Evolutionary conservation across 2,113 vertebrate genomes (phyloP), one percentile per base, ranked within the genome.

Genomic region (Lepus americanus): DNA sequence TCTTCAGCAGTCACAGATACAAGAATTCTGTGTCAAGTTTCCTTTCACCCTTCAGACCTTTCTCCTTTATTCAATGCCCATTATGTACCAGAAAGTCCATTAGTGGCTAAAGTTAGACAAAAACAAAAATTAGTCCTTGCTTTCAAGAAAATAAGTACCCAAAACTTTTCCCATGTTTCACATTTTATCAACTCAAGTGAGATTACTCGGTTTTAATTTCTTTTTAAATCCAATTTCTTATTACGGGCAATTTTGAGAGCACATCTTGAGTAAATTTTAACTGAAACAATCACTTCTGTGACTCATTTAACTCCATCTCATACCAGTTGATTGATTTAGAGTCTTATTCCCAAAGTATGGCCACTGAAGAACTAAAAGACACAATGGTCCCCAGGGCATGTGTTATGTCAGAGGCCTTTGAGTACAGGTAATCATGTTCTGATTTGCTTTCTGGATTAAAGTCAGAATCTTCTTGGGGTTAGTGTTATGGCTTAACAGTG

Each of bases 101-200:
- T n/a, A 92, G 66, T 25, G 78, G 20, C n/a, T 44, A 17, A 11
- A 91, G 19, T 86, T 51, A 77, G 1, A n/a, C 44, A 91, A 91
- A 90, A 67, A 69, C 59, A 94, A 76, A 78, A 89, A 82, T 12
- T 66, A 4, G 31, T 31, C 29, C 55, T 86, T 78, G 61, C 22
- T 79, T 87, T 92, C 8, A 78, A 92, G 76, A 78, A 93, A 89
- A 88, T 74, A 70, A 70, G 59, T 78, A 22, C 22, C 29, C 11
- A 80, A 66, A 83, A 77, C 44, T 55, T 87, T 67, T 90, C 72
- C 61, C 73, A 3, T 87, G 39, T 89, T 92, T 95, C 20, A 70
- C 59, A 53, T 51, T 92, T 92, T 89, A 89, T 89, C 63, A 67
- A 4, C 23, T 89, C 6, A 83, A 22, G 0, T 39, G 39, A 53